phyloP scores from a whole-genome alignment of 2,113 vertebrate genomes.

The Genyomyrus donnyi region DNA sequence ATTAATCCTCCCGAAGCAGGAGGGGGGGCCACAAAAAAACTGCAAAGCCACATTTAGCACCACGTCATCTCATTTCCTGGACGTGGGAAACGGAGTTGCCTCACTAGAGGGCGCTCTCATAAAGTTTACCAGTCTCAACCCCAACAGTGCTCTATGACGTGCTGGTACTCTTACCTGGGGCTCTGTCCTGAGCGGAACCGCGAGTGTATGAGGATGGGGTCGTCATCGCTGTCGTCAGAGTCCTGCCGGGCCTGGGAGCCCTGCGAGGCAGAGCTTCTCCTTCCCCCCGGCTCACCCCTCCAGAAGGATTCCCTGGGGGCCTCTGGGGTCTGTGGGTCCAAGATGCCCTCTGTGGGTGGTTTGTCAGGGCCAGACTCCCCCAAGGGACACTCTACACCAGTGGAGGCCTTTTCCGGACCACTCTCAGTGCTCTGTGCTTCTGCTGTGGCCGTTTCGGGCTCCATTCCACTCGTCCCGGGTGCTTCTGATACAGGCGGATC shows the following conservation, averaged over 20 bases:
- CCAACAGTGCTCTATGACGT: neutral
- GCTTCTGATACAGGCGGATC: constrained; percentile 19
- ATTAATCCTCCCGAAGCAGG: neutral
- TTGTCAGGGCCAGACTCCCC: constrained; percentile 11
- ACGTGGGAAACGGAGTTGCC: neutral
- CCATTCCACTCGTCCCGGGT: constrained; percentile 10
- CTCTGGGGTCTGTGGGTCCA: constrained; percentile 21
- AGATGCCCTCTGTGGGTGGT: constrained; percentile 16
- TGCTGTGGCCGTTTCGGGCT: constrained; percentile 20
- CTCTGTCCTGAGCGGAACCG: constrained; percentile 79
- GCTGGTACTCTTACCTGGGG: constrained; percentile 70
- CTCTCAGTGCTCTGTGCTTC: constrained; percentile 28
- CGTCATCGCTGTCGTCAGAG: constrained; percentile 91
- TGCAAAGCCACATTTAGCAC: neutral
- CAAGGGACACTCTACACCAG: constrained; percentile 3
- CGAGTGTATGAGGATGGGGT: constrained; percentile 84
- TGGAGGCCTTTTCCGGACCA: constrained; percentile 42
- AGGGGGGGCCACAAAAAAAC: neutral
- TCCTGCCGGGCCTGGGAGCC: constrained; percentile 68
- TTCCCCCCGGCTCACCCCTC: constrained; percentile 43
- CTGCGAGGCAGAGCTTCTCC: constrained; percentile 44
- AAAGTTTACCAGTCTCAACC: neutral
- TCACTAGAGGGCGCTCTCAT: neutral
- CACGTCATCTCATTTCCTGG: neutral
- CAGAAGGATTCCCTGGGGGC: constrained; percentile 41